Base-by-base conservation (phyloP, 1,140 invertebrate species). In the Tribolium madens region DNA sequence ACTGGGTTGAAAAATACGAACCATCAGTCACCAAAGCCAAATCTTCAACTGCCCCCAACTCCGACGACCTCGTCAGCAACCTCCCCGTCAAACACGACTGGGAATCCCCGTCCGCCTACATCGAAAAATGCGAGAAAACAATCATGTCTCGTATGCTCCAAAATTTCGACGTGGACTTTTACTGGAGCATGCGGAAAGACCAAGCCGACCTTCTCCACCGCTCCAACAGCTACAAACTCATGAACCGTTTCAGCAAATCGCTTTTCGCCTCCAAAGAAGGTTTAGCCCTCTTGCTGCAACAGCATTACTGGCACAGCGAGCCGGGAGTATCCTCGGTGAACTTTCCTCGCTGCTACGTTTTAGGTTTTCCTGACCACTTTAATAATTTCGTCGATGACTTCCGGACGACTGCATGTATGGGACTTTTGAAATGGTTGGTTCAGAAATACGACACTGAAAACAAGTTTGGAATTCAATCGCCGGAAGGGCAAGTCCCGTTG, bases 211-310 rank as follows among this genome's bases (percentile, higher is more conserved):
- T 90, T 87, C 89, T 89, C 21, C 87, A 89, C 14, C 86, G 92
- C 21, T 87, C 88, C 1, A 91, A 89, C 77, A 90, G 86, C 73
- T 86, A 91, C 10, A 92, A 93, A 80, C 87, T 93, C 47, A 90
- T 94, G 64, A 94, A 93, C 83, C 88, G 94, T 82, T 97, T 94
- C 85, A 92, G 91, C 75, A 91, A 93, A 78, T 94, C 95, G 0
- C 90, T 91, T 60, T 97, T 97, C 84, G 96, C 95, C 1, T 96
- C 95, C 0, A 97, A 97, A 89, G 94, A 96, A 87, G 94, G 96
- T 26, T 86, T 98, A 17, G 95, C 94, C 79, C 89, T 91, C 4
- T 93, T 93, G 76, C 87, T 97, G 46, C 92, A 93, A 72, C 94
- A 97, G 87, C 92, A 96, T 85, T 93, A 96, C 82, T 97, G 96